Base-by-base conservation (phyloP, 1,140 invertebrate species). In the Ruditapes philippinarum region DNA sequence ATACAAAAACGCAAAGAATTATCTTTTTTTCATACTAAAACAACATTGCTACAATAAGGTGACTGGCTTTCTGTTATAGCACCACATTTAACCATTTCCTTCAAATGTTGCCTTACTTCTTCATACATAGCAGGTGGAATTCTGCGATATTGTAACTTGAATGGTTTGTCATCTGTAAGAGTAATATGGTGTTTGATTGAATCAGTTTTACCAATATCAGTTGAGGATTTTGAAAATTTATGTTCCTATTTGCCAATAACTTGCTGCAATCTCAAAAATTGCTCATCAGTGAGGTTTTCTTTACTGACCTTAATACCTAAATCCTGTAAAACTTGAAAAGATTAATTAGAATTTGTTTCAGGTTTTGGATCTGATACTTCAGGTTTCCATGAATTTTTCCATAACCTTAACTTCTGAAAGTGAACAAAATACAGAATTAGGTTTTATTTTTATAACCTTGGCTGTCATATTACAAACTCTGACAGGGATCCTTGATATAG, bases 101-200 rank as follows among this genome's bases (percentile, higher is more conserved):
- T 57, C 0, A 83, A 7, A 28, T 89, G 88, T 5, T 60, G n/a
- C 65, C 88, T 1, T 22, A 83, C 88, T 45, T 88, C 65, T 45
- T 45, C 42, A 45, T 45, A 45, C 42, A 45, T 45, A 45, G 42
- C 5, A 45, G 42, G 42, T 45, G 42, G 42, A 45, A 45, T 45
- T 45, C 42, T 45, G 5, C 42, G 5, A 14, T 14, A 45, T 7
- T 7, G 14, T 45, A 7, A 14, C 14, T 45, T 45, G 14, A 45
- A 45, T 7, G 42, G 42, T 45, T 45, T 45, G 14, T 45, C 42
- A 45, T 45, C 42, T 7, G 5, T 45, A 45, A 45, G 42, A 7
- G 5, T 45, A 45, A 45, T 45, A 14, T 45, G 42, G 14, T 45
- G 42, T 45, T 45, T 45, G 14, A 45, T 14, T 14, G 14, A 45